Evolutionary conservation across 1,140 invertebrate species (phyloP).

Genomic region (Hylaeus anthracinus): DNA sequence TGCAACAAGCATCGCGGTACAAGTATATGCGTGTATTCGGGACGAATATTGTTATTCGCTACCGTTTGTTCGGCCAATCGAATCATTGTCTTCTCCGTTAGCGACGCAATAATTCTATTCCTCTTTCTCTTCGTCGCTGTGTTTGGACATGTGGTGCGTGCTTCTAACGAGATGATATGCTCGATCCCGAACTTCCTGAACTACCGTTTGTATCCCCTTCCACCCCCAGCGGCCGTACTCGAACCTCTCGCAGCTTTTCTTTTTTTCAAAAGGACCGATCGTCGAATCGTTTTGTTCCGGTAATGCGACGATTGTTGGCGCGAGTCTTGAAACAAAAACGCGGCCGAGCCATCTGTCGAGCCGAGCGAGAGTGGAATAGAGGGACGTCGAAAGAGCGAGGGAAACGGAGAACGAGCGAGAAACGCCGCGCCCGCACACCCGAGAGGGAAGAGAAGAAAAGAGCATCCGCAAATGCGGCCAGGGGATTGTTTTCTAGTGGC

Average conservation of each 20-base stretch:
- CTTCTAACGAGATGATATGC: conserved; percentile 63
- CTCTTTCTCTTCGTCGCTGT: conserved; percentile 53
- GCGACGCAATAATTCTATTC: conserved; percentile 33
- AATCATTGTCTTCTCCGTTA: conserved; percentile 50
- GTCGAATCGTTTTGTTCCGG: conserved; percentile 76
- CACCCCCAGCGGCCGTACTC: conserved; percentile 22
- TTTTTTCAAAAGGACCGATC: conserved; percentile 66
- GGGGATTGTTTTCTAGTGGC: conserved; percentile 79
- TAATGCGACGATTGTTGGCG: conserved; percentile 79
- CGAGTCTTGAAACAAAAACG: conserved; percentile 80
- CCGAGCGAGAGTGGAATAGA: conserved; percentile 15
- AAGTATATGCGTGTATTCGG: background rate
- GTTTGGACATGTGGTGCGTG: conserved; percentile 78
- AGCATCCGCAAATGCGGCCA: conserved; percentile 69
- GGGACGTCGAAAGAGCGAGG: conserved; percentile 54
- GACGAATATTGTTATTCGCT: conserved; percentile 64
- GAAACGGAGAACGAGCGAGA: conserved; percentile 43
- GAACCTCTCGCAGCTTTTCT: conserved; percentile 49
- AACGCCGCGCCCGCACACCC: conserved; percentile 45
- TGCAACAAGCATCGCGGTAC: too few species aligned
- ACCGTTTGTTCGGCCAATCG: conserved; percentile 56
- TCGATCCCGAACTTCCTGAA: conserved; percentile 60
- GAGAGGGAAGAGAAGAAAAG: conserved; percentile 68
- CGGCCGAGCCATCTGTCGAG: conserved; percentile 76
- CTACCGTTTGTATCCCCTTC: conserved; percentile 34